Base-by-base conservation (phyloP, 2,113 vertebrate species). In the Poeciliopsis prolifica region DNA sequence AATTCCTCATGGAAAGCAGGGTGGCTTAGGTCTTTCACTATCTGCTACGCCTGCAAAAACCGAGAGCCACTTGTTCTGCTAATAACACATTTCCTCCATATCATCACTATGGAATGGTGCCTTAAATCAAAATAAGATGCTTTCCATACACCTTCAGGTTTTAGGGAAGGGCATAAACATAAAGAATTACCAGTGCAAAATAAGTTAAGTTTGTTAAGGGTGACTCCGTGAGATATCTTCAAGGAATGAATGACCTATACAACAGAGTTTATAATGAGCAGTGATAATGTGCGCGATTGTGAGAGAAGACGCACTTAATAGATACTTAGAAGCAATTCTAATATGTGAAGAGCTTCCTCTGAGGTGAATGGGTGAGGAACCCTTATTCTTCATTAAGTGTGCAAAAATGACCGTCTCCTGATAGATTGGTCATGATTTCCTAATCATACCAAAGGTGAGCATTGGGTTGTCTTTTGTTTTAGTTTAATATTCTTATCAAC, bases 21-120 rank as follows among this genome's bases (percentile, higher is more conserved):
- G 60, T 72, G 88, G 88, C 90, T 92, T 92, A 93, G 78, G 91
- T 81, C 69, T 48, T 66, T 80, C 68, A 13, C 88, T 89, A 81
- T 91, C 88, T 82, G 75, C 80, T 84, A 87, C 89, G 77, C 78
- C 75, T 40, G 64, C 61, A 60, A 79, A 79, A 74, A 83, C 77
- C 30, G 72, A 90, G 80, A 86, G 72, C 72, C 66, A 76, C 81
- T 82, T 78, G 75, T 79, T 73, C 65, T 65, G 64, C 82, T 84
- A 83, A 86, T 86, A 87, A 86, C 86, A 71, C 75, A 77, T 84
- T 78, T 63, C 68, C 58, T 72, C 63, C 29, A 68, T 73, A 80
- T 80, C 85, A 80, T 86, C 74, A 63, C 64, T 63, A 75, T 14
- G 37, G 66, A 82, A 66, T 37, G 19, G 60, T 0, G n/a, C 70